Evolutionary conservation across 2,113 vertebrate species (phyloP), one percentile per base, ranked within the genome.

Genomic region (Brachyhypopomus gauderio): DNA sequence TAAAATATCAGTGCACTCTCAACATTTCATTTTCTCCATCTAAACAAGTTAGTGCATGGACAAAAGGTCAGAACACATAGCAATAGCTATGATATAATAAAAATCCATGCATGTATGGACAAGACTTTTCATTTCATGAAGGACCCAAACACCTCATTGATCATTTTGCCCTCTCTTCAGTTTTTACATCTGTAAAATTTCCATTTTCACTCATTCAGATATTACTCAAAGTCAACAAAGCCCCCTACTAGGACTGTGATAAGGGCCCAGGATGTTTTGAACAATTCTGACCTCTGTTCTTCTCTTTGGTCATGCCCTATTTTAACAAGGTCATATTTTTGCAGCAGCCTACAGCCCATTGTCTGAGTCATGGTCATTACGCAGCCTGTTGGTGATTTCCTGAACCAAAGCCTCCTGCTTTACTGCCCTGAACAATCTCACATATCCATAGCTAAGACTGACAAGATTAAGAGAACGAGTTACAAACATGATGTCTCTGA

Each of bases 371-470:
- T 2, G n/a, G 8, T 41, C 34, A 22, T 20, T 17, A 4, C 36
- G 38, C 12, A 12, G 20, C 34, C 3, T 41, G 19, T 6, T 27
- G 20, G 38, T 70, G 23, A 11, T n/a, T 41, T 70, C 38, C 27
- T 20, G 20, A 41, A 5, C 38, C 23, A 72, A 34, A 63, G 4
- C 59, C 38, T 48, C 34, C 75, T 52, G 30, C 23, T 52, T 7
- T 45, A 60, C 6, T 64, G 17, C 58, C 36, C 59, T 66, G 16
- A 48, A 77, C 52, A 27, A 76, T 77, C 60, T 66, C 25, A 30
- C 75, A 17, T 25, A 64, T 75, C 16, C 16, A 77, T 22, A 25
- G 59, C 3, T 36, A 76, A 64, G 75, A 64, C n/a, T 48, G 59
- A 48, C 59, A 48, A 48, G 38, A 70, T 22, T 77, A 9, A 27